Conservation (phyloP, 2,113 vertebrate species). For the Nannospalax galili region DNA sequence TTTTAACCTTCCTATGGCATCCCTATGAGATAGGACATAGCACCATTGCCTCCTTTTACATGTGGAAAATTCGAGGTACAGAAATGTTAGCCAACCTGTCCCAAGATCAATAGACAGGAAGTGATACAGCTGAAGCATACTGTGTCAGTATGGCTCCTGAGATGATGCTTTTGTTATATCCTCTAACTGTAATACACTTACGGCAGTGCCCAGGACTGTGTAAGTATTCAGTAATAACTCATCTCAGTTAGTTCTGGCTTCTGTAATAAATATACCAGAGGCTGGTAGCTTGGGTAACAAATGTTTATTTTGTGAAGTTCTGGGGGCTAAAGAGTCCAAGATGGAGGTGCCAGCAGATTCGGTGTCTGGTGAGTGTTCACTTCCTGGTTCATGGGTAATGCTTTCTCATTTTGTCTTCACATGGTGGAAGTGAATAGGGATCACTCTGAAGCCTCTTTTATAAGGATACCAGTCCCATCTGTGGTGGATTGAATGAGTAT, state of each 20-base stretch:
- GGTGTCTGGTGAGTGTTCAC: neutral
- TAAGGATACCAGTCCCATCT: neutral
- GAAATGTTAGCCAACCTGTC: neutral
- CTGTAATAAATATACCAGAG: neutral
- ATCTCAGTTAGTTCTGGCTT: neutral
- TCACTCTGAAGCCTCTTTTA: neutral
- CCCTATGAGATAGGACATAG: neutral
- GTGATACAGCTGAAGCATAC: neutral
- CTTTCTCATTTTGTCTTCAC: neutral
- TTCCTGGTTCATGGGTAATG: neutral
- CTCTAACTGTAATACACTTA: neutral
- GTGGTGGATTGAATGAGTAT: no score
- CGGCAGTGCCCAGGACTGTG: neutral
- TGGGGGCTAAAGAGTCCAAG: neutral
- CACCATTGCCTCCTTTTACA: neutral
- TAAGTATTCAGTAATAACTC: neutral
- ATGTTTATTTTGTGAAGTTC: neutral
- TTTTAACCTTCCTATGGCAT: neutral
- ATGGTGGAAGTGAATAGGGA: neutral
- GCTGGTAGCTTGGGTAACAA: neutral
- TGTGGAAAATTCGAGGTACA: neutral
- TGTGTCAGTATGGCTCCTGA: neutral
- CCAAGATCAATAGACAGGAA: neutral
- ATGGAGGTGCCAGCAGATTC: neutral
- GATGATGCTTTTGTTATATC: no score